A percentile compares a stretch with the other conserved stretches of the same genome.
These are phyloP conservation scores for Ptilodon capucinus DNA, from an alignment of 2,888 invertebrate genomes.

Conservation along the genomic window DNA sequence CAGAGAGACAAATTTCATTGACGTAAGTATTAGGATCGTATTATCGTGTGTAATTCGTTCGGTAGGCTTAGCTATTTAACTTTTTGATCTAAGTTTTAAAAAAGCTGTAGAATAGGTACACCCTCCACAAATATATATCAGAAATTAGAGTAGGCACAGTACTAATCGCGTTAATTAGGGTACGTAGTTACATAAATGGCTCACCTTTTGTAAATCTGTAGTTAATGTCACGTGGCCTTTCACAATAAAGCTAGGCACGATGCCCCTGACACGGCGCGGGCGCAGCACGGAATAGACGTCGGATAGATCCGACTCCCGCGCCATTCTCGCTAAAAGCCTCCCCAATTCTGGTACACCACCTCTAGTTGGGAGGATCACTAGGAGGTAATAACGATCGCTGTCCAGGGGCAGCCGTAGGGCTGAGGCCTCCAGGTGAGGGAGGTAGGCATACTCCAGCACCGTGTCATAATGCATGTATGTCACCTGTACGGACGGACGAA, in stretches of 20 bases:
- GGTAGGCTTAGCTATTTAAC: too few species aligned
- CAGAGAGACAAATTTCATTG: slow-evolving; percentile 10
- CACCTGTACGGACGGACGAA: slow-evolving; percentile 64
- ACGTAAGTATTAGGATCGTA: neutral
- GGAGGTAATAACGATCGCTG: slow-evolving; percentile 89
- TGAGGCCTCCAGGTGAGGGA: slow-evolving; percentile 87
- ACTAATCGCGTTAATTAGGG: too few species aligned
- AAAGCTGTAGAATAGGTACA: too few species aligned
- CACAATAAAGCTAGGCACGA: slow-evolving; percentile 90
- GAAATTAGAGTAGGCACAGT: too few species aligned
- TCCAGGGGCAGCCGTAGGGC: slow-evolving; percentile 91
- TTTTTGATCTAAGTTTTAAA: too few species aligned
- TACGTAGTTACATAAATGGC: slow-evolving; percentile 14
- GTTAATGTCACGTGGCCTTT: slow-evolving; percentile 91
- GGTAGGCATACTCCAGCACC: slow-evolving; percentile 88
- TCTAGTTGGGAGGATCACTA: slow-evolving; percentile 87
- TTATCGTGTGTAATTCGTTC: too few species aligned
- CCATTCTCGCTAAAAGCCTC: slow-evolving; percentile 85
- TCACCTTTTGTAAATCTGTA: slow-evolving; percentile 91
- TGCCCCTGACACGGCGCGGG: slow-evolving; percentile 87
- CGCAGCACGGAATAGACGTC: slow-evolving; percentile 86
- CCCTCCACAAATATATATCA: too few species aligned
- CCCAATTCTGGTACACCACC: slow-evolving; percentile 84
- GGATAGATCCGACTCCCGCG: slow-evolving; percentile 83
- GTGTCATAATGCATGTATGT: slow-evolving; percentile 90